Evolutionary conservation across 2,113 vertebrate species (phyloP).

Genomic region (Campylomormyrus tamandua): DNA sequence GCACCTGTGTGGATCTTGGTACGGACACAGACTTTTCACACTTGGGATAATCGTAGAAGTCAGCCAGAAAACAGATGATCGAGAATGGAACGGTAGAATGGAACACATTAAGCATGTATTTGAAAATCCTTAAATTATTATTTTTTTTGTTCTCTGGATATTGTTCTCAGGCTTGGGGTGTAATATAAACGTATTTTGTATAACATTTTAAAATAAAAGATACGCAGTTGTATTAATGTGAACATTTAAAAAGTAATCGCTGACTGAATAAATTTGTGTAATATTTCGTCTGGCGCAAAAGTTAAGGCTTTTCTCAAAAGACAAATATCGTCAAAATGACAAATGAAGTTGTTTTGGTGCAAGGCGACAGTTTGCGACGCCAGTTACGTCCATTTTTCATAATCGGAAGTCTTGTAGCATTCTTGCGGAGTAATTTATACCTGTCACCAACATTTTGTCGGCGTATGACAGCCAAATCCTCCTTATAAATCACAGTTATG

Average conservation of each 20-base stretch:
- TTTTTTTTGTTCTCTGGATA: neutral
- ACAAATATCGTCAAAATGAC: neutral
- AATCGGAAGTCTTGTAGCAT: slow-evolving; percentile 9
- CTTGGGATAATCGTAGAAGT: neutral
- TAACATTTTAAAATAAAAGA: neutral
- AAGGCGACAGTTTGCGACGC: neutral
- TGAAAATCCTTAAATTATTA: neutral
- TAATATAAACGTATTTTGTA: neutral
- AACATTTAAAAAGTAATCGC: neutral
- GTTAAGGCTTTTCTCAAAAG: neutral
- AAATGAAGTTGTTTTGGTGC: neutral
- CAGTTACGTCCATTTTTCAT: neutral
- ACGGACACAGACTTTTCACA: neutral
- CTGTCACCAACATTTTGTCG: neutral
- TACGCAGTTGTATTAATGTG: neutral
- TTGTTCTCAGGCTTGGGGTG: neutral
- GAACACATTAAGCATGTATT: neutral
- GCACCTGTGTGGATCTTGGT: neutral
- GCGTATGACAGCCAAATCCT: neutral
- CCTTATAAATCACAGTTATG: neutral
- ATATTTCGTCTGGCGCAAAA: neutral
- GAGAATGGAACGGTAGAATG: neutral
- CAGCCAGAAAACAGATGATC: neutral
- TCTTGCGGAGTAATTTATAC: neutral
- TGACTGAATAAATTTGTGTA: neutral